Conservation (phyloP, 2,888 invertebrate genomes). For the Erebia aethiops region DNA sequence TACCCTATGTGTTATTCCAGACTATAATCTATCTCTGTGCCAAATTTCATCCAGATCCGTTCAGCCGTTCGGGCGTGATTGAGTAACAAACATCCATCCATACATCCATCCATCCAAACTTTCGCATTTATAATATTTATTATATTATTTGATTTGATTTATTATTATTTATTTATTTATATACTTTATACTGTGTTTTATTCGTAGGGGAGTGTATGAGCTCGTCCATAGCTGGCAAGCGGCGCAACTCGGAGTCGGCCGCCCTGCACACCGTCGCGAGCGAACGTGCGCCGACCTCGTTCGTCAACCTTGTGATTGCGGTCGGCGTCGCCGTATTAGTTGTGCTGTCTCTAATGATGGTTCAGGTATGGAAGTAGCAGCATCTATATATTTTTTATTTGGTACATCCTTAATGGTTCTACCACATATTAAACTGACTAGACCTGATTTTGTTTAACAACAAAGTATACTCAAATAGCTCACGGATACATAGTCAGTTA, state of each 20-base stretch:
- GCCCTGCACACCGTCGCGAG: constrained; percentile 63
- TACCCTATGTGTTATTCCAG: too few species aligned
- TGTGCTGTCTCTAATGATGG: constrained; percentile 86
- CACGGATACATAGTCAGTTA: neutral
- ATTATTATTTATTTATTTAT: neutral
- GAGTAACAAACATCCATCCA: too few species aligned
- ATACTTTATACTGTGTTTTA: neutral
- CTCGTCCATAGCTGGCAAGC: constrained; percentile 88
- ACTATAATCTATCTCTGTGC: too few species aligned
- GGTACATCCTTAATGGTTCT: too few species aligned
- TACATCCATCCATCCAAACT: too few species aligned
- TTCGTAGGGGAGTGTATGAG: constrained; percentile 85
- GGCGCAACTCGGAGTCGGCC: constrained; percentile 86
- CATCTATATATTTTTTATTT: neutral
- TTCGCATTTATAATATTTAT: too few species aligned
- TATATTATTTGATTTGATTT: too few species aligned
- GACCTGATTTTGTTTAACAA: too few species aligned
- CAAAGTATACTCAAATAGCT: neutral
- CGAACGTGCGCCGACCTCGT: constrained; percentile 76
- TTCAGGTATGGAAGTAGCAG: constrained; percentile 45
- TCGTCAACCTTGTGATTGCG: constrained; percentile 86
- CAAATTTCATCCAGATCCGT: too few species aligned
- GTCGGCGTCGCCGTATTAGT: constrained; percentile 87
- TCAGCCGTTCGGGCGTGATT: too few species aligned
- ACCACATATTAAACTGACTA: too few species aligned